Percentiles rank a stretch among this genome's conserved stretches.
Conservation (phyloP, 2,797 vertebrate genomes). For the Acestrorhynchus altus region DNA sequence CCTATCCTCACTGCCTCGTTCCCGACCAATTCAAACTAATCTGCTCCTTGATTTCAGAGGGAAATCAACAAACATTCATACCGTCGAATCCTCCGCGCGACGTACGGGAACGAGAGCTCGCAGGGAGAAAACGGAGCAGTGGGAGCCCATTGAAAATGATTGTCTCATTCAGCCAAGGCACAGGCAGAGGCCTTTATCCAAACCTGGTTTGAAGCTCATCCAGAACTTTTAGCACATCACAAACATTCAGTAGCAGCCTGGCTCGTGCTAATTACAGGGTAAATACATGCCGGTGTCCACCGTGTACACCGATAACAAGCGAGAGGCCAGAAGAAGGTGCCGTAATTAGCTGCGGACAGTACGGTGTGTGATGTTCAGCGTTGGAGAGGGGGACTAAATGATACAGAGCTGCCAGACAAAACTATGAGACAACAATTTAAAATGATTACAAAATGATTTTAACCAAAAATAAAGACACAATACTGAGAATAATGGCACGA, state of each 20-base stretch:
- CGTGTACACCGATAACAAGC: conserved; percentile 32
- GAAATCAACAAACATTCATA: conserved; percentile 63
- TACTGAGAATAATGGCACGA: too few relatives aligned
- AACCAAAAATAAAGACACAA: too few relatives aligned
- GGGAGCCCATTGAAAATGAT: conserved; percentile 55
- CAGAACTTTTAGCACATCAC: conserved; percentile 44
- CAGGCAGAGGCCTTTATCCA: conserved; percentile 48
- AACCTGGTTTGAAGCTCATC: conserved; percentile 53
- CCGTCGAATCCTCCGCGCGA: conserved; percentile 32
- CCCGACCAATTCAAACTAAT: conserved; percentile 62
- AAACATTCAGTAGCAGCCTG: conserved; percentile 37
- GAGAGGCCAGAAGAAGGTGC: conserved; percentile 28
- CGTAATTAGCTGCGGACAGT: conserved; percentile 1
- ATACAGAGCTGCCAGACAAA: neutral
- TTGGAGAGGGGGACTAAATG: neutral
- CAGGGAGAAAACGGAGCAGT: conserved; percentile 32
- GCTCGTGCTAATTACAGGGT: conserved; percentile 48
- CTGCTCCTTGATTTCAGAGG: conserved; percentile 56
- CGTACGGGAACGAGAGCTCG: conserved; percentile 27
- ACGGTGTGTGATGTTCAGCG: neutral
- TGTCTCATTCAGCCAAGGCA: conserved; percentile 54
- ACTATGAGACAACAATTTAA: neutral
- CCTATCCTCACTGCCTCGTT: conserved; percentile 59
- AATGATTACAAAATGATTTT: neutral
- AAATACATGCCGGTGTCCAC: conserved; percentile 45